A percentile compares a stretch with the other conserved stretches of the same genome.
Conservation (phyloP, 64 coral and sea anemone genomes). For the Anthopleura sola region DNA sequence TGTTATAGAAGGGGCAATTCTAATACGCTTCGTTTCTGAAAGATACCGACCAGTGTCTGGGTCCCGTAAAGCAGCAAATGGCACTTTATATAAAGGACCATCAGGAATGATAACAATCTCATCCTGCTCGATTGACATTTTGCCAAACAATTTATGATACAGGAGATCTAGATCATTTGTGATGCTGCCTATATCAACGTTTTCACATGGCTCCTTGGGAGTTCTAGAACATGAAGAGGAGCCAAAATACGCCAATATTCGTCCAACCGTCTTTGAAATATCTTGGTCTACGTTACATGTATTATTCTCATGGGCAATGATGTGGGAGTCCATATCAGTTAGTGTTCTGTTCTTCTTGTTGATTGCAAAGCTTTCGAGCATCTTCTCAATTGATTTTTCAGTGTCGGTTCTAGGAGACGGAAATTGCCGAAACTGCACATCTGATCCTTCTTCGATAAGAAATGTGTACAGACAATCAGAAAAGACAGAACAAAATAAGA, state of each 20-base stretch:
- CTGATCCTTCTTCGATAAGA: not conserved
- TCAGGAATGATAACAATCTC: slow-evolving; percentile 45
- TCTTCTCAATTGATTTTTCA: not conserved
- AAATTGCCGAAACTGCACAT: not conserved
- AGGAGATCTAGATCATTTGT: not conserved
- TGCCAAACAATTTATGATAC: not conserved
- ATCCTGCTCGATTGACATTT: not conserved
- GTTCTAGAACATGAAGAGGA: not conserved
- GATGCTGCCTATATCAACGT: not conserved
- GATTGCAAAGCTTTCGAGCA: too few relatives aligned
- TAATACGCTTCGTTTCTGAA: slow-evolving; percentile 20
- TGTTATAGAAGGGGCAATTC: slow-evolving; percentile 35
- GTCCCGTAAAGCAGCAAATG: slow-evolving; percentile 43
- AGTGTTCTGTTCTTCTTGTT: not conserved
- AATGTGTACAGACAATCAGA: not conserved
- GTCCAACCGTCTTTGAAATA: not conserved
- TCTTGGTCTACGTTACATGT: not conserved
- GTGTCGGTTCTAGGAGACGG: not conserved
- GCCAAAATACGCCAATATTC: not conserved
- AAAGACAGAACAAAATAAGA: not conserved
- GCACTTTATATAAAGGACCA: slow-evolving; percentile 37
- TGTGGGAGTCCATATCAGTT: not conserved
- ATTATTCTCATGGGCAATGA: not conserved
- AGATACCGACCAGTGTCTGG: slow-evolving; percentile 21
- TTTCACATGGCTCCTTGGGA: not conserved